phyloP scores from a whole-genome alignment of 1,140 invertebrate species.

The Ips nitidus region DNA sequence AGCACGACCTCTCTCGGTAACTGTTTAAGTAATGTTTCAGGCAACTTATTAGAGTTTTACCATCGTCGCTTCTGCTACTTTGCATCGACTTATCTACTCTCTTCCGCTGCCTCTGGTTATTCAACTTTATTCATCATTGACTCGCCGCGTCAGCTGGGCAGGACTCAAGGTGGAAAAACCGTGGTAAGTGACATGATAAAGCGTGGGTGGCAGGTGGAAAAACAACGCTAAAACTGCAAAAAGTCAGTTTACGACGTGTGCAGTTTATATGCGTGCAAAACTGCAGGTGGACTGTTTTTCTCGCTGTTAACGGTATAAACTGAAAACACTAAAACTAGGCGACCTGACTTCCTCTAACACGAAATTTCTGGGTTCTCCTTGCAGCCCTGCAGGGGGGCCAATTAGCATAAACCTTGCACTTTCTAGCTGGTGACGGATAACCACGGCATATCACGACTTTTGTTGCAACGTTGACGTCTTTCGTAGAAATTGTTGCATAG shows the following conservation, averaged over 20 bases:
- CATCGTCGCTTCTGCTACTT: slow-evolving; percentile 5
- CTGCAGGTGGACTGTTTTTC: slow-evolving; percentile 26
- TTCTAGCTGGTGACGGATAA: too few species aligned
- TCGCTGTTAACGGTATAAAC: slow-evolving; percentile 22
- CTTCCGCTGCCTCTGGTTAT: too few species aligned
- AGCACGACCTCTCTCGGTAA: slow-evolving; percentile 28
- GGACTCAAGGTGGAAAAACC: background rate
- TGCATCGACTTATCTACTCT: background rate
- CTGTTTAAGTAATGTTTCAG: slow-evolving; percentile 27
- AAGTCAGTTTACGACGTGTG: slow-evolving; percentile 17
- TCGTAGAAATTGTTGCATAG: too few species aligned
- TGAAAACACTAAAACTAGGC: background rate
- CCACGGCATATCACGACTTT: too few species aligned
- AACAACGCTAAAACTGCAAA: slow-evolving; percentile 16
- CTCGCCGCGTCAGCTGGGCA: background rate
- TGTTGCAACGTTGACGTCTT: too few species aligned
- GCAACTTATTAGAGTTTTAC: slow-evolving; percentile 25
- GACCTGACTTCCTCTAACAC: too few species aligned
- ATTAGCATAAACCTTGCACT: too few species aligned
- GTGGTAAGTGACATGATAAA: background rate
- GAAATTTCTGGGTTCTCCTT: too few species aligned
- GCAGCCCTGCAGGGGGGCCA: too few species aligned
- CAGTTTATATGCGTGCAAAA: slow-evolving; percentile 21
- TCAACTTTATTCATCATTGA: too few species aligned
- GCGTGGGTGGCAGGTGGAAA: background rate